Base-by-base conservation (phyloP, 2,888 invertebrate species). In the Drosophila ezoana region DNA sequence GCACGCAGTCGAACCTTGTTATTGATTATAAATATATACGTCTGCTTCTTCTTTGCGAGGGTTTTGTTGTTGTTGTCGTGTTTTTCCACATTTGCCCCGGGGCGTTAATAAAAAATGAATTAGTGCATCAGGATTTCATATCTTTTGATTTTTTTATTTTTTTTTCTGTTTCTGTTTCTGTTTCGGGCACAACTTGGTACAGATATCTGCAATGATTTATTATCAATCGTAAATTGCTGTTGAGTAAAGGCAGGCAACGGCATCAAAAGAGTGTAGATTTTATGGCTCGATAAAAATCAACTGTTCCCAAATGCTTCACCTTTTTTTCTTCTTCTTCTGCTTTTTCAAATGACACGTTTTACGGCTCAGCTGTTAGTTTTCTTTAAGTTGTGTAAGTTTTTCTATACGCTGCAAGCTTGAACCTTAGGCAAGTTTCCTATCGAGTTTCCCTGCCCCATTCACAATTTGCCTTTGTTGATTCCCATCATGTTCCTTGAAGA, bases 101-200 rank as follows among this genome's bases (percentile, higher is more conserved):
- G 61, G 77, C 76, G 72, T 82, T 83, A 72, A 88, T 88, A 84
- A 84, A 84, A 88, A 84, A 84, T 84, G 88, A 84, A 84, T 88
- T 80, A 84, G 88, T 80, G 80, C 83, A 87, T 51, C 69, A 82
- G 77, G 75, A 75, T 76, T 66, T 32, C 49, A 54, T 28, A 60
- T 44, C 41, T 20, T 62, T 61, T 64, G 16, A 63, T 51, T 64
- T 45, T 11, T 37, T 37, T n/a, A n/a, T 38, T 11, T 23, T 59
- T 18, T 41, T 43, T 38, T n/a, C 2, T 18, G 18, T 18, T 2
- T 38, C 28, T 20, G 35, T 41, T 45, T 45, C 11, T 37, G 51
- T 28, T 41, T 68, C 69, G 57, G 68, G 66, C 57, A 57, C 61
- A 41, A 32, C 28, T 49, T 48, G 56, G 44, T 47, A 62, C 64